Evolutionary conservation across 2,113 vertebrate species (phyloP).

Genomic region (Pavo muticus): DNA sequence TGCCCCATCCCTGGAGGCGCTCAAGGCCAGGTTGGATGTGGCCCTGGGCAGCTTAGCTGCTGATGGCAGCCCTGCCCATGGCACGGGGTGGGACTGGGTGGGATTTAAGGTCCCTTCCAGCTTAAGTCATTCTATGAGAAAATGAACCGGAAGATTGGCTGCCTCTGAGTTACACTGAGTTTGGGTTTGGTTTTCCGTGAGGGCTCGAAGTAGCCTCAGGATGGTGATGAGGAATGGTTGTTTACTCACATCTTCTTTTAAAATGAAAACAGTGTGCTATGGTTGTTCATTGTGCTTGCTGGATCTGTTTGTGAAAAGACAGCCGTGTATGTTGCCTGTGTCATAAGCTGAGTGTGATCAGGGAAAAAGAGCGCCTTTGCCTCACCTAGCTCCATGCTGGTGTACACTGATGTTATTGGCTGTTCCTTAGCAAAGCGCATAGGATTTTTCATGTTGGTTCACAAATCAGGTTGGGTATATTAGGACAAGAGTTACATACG

Average conservation of each 20-base stretch:
- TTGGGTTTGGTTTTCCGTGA: not conserved
- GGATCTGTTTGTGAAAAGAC: not conserved
- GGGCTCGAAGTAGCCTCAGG: not conserved
- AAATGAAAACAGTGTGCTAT: not conserved
- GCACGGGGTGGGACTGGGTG: not conserved
- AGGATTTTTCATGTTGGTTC: not conserved
- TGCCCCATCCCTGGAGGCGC: not conserved
- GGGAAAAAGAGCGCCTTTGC: not conserved
- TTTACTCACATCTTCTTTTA: not conserved
- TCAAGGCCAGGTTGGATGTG: not conserved
- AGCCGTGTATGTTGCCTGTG: not conserved
- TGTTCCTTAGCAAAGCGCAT: not conserved
- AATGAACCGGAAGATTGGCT: not conserved
- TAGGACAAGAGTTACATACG: not conserved
- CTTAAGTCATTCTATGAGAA: not conserved
- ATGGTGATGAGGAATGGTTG: rapidly evolving
- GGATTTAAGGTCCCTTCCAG: not conserved
- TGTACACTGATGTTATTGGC: not conserved
- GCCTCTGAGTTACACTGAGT: not conserved
- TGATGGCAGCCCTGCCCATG: not conserved
- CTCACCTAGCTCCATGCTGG: not conserved
- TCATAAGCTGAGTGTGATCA: not conserved
- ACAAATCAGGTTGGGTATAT: not conserved
- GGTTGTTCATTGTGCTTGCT: not conserved
- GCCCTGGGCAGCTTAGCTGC: not conserved